Base-by-base conservation (phyloP, 1,140 invertebrate genomes). In the Caerostris darwini region DNA sequence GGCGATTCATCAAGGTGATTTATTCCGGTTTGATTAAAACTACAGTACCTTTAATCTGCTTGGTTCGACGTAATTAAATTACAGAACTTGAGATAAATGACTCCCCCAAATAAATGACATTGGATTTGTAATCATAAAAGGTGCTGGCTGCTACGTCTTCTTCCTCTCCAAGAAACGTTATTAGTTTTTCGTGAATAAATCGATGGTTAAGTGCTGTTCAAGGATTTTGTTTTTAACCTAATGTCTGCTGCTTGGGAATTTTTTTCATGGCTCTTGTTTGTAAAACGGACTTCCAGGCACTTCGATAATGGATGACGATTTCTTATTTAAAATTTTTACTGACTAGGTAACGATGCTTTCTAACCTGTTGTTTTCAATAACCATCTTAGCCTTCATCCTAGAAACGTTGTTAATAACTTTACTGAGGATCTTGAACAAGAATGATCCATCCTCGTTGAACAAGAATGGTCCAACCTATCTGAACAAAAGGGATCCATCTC, bases 21-120 rank as follows among this genome's bases (percentile, higher is more conserved):
- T 34, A 85, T 92, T 92, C 57, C 58, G 67, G 53, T 85, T 92
- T 85, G 61, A 92, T 92, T 85, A 85, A 85, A 92, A 83, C 71
- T 83, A 67, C 69, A 81, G 67, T 1, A 10, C 67, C 58, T 85
- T 92, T 81, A 61, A 85, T 56, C 81, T 53, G 59, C 90, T 5
- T 12, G 7, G 50, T 19, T n/a, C 50, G 58, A 8, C 64, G 81
- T 92, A 85, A 92, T 92, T 92, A 92, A 92, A 83, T 85, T 85
- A 85, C 59, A 12, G 90, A 50, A 53, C 61, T 91, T 82, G 61
- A 82, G 71, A 91, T 92, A 69, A 92, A 92, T 92, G 58, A 67
- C 64, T 53, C n/a, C 7, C n/a, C 82, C 19, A 88, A 57, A 88
- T 88, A 14, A 88, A 88, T 64, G 53, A 88, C 59, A 50, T 53